Evolutionary conservation across 2,888 invertebrate species (phyloP).

Genomic region (Bombylius major): DNA sequence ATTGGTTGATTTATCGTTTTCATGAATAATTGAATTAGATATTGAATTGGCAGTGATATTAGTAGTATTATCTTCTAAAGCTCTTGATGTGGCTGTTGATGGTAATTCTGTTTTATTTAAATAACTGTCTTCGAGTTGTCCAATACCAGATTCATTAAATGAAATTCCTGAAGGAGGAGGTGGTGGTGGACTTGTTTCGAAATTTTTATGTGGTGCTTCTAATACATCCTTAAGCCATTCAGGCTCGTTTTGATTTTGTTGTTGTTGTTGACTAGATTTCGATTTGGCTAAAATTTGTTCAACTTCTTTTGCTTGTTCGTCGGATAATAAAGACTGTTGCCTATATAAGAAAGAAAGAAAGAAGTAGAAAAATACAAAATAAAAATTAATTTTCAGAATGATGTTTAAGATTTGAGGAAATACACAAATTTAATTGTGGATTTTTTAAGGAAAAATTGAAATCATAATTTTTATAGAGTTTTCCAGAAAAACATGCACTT

Average conservation of each 20-base stretch:
- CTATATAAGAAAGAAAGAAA: conserved; percentile 32
- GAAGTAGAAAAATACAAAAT: conserved; percentile 5
- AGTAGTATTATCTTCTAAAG: conserved; percentile 19
- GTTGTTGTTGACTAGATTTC: conserved; percentile 38
- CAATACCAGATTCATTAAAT: conserved; percentile 6
- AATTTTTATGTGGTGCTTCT: conserved; percentile 40
- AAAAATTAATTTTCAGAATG: neutral
- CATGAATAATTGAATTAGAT: neutral
- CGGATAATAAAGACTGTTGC: conserved; percentile 69
- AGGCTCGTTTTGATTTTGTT: conserved; percentile 21
- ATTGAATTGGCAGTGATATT: conserved; percentile 12
- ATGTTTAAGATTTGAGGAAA: too few relatives aligned
- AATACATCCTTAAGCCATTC: conserved; percentile 46
- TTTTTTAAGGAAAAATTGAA: too few relatives aligned
- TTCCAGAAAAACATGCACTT: too few relatives aligned
- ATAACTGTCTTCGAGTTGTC: conserved; percentile 3
- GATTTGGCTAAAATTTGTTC: conserved; percentile 56
- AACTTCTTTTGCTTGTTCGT: conserved; percentile 84
- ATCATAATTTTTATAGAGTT: too few relatives aligned
- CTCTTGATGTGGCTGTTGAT: conserved; percentile 25
- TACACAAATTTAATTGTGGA: too few relatives aligned
- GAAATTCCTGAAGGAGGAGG: conserved; percentile 4
- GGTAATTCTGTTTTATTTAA: conserved; percentile 22
- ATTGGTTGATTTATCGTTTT: neutral
- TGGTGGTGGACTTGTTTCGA: conserved; percentile 23